A percentile compares a stretch with the other conserved stretches of the same genome.
Conservation (phyloP, 2,888 invertebrate genomes). For the Druceiella hillmani region DNA sequence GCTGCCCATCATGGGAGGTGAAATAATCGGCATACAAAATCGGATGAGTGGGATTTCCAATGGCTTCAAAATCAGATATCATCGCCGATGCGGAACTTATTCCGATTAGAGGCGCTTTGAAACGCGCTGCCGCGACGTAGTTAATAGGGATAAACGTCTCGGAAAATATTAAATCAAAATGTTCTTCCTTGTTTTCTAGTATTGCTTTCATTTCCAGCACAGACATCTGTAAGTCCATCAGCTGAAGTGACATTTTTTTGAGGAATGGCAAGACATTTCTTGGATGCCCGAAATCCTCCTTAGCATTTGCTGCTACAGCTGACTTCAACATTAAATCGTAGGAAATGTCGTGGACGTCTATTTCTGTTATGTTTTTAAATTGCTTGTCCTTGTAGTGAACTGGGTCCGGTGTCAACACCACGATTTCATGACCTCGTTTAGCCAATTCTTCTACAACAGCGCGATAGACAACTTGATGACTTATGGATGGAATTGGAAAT, state of each 20-base stretch:
- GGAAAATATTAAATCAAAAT: slow-evolving; percentile 35
- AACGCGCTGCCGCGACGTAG: slow-evolving; percentile 31
- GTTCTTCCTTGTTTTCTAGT: slow-evolving; percentile 20
- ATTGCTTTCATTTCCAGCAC: slow-evolving; percentile 25
- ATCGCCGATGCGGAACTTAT: slow-evolving; percentile 29
- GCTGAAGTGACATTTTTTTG: slow-evolving; percentile 6
- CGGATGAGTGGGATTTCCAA: slow-evolving; percentile 34
- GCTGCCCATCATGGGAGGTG: slow-evolving; percentile 26
- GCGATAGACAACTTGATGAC: slow-evolving; percentile 40
- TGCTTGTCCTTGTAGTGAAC: slow-evolving; percentile 29
- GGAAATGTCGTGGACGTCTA: slow-evolving; percentile 20
- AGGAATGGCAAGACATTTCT: background rate
- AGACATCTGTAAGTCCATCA: slow-evolving; percentile 25
- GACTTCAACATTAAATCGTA: slow-evolving; percentile 21
- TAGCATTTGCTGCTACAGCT: background rate
- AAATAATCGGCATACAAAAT: slow-evolving; percentile 29
- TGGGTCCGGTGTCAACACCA: slow-evolving; percentile 39
- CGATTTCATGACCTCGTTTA: slow-evolving; percentile 38
- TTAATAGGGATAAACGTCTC: slow-evolving; percentile 30
- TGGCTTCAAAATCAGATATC: slow-evolving; percentile 25
- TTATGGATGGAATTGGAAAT: slow-evolving; percentile 37
- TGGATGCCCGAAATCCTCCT: slow-evolving; percentile 3
- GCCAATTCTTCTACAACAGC: slow-evolving; percentile 37
- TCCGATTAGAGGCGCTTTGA: slow-evolving; percentile 33
- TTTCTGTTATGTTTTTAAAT: slow-evolving; percentile 20